phyloP scores from a whole-genome alignment of 2,113 vertebrate genomes.

The Nerophis ophidion region DNA sequence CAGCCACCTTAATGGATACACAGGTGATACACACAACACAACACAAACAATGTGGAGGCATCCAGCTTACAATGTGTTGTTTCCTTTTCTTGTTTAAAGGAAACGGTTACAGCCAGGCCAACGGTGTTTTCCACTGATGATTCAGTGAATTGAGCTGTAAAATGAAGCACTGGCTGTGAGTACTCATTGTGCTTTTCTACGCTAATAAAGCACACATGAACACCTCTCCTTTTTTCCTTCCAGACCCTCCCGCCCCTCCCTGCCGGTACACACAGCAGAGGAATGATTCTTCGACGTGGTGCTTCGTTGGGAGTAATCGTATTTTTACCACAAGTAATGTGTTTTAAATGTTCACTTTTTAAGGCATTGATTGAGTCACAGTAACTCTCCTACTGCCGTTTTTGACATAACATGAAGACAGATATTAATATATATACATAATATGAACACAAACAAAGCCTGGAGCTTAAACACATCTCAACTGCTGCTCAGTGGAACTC shows the following conservation, averaged over 20 bases:
- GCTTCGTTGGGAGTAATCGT: constrained; percentile 82
- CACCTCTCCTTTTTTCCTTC: constrained; percentile 27
- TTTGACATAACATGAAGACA: constrained; percentile 67
- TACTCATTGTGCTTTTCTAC: not conserved
- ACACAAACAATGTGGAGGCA: not conserved
- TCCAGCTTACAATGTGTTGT: not conserved
- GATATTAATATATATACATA: constrained; percentile 77
- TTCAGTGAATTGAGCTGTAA: constrained; percentile 29
- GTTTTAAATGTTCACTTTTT: constrained; percentile 73
- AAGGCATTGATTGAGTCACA: constrained; percentile 51
- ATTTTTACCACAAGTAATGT: constrained; percentile 83
- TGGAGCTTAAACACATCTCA: constrained; percentile 87
- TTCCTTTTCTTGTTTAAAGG: constrained; percentile 32
- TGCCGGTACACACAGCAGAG: constrained; percentile 50
- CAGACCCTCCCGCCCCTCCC: constrained; percentile 54
- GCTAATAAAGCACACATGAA: not conserved
- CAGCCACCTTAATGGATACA: constrained; percentile 49
- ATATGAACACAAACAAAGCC: constrained; percentile 69
- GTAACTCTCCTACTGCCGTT: constrained; percentile 45
- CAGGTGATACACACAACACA: constrained; percentile 40
- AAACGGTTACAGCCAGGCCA: constrained; percentile 48
- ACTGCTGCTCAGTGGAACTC: constrained; percentile 98
- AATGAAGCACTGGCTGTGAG: constrained; percentile 50
- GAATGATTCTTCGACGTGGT: constrained; percentile 77
- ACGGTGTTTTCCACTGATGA: constrained; percentile 39